Conservation (phyloP, 92 coral and sea anemone genomes). For the Actinernus sp. region DNA sequence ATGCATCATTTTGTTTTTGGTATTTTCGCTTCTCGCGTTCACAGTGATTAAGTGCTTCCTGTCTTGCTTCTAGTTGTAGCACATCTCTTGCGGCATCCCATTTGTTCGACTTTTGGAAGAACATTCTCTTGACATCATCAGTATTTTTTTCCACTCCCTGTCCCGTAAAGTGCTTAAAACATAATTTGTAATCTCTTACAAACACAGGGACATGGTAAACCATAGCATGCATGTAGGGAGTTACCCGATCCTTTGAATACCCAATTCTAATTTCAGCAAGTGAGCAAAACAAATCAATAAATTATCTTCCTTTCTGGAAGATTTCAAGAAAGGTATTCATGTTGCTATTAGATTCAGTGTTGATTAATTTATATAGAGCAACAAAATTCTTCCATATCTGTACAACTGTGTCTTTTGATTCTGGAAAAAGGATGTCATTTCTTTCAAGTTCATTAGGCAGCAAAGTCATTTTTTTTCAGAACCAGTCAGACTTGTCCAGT, state of each 20-base stretch:
- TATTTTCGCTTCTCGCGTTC: slow-evolving; percentile 49
- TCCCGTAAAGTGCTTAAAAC: slow-evolving; percentile 28
- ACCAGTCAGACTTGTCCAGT: slow-evolving; percentile 32
- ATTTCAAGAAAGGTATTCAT: slow-evolving; percentile 11
- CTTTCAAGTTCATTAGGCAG: too few species aligned
- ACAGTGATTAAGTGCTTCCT: slow-evolving; percentile 31
- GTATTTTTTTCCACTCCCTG: slow-evolving; percentile 49
- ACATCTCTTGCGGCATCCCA: slow-evolving; percentile 60
- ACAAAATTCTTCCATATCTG: too few species aligned
- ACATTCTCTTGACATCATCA: slow-evolving; percentile 38
- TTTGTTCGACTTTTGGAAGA: slow-evolving; percentile 40
- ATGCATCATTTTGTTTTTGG: slow-evolving; percentile 50
- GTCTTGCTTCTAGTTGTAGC: slow-evolving; percentile 52
- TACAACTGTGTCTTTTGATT: too few species aligned
- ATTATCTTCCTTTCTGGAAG: slow-evolving; percentile 11
- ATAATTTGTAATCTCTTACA: neutral
- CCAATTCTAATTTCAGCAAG: slow-evolving; percentile 7
- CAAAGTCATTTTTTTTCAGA: slow-evolving; percentile 21
- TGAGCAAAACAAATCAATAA: slow-evolving; percentile 37
- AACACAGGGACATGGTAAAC: slow-evolving; percentile 30
- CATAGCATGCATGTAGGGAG: slow-evolving; percentile 51
- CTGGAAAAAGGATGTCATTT: too few species aligned
- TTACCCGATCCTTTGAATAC: slow-evolving; percentile 15
- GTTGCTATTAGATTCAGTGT: too few species aligned
- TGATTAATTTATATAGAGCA: too few species aligned